Conservation (phyloP, 2,797 vertebrate species). For the Eupleurogrammus muticus region DNA sequence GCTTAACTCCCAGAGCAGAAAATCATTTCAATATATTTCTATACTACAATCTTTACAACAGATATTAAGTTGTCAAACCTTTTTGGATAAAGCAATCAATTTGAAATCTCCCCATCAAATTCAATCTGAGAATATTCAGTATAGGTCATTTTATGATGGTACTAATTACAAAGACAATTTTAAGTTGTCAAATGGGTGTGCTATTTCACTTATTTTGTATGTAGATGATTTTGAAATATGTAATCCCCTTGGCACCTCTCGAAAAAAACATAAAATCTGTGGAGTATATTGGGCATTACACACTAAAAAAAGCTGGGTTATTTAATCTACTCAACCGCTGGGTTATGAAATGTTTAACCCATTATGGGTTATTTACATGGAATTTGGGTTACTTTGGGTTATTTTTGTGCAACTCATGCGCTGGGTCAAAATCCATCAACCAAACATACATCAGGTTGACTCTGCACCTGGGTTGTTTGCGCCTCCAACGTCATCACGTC, state of each 20-base stretch:
- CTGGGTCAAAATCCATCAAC: too few relatives aligned
- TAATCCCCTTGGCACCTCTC: not conserved
- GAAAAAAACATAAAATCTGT: conserved; percentile 16
- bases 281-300: conserved; percentile 13
- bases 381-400: too few relatives aligned
- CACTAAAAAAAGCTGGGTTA: too few relatives aligned
- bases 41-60: conserved; percentile 26
- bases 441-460: too few relatives aligned
- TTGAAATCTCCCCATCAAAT: conserved; percentile 3
- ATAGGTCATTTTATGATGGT: conserved; percentile 8
- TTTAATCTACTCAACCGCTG: too few relatives aligned
- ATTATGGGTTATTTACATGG: too few relatives aligned
- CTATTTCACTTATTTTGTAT: conserved; percentile 24
- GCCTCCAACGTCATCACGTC: too few relatives aligned
- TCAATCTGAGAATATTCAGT: not conserved
- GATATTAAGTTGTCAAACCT: not conserved
- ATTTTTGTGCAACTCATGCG: too few relatives aligned
- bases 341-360: too few relatives aligned
- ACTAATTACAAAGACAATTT: conserved; percentile 9
- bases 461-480: too few relatives aligned
- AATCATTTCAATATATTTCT: conserved; percentile 10
- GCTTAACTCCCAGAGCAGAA: not conserved
- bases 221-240: too few relatives aligned
- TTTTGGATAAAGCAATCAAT: conserved; percentile 8
- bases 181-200: not conserved